These are phyloP conservation scores for Synergus gifuensis DNA, from an alignment of 2,888 invertebrate species.

Conservation along the genomic window DNA sequence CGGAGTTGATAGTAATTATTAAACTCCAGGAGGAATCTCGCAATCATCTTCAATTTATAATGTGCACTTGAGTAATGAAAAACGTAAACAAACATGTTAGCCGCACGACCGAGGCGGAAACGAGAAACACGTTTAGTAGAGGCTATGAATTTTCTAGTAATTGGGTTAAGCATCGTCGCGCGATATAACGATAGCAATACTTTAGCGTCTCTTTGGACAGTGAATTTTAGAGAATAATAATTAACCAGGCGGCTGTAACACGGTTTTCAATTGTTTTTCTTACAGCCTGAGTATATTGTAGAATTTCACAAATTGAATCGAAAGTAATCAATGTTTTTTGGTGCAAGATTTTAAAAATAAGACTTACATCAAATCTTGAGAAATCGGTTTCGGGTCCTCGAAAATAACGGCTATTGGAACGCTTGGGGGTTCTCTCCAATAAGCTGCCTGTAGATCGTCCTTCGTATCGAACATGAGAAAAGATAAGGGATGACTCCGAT, in stretches of 20 bases:
- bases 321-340: not conserved
- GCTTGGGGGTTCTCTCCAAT: constrained; percentile 83
- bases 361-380: constrained; percentile 79
- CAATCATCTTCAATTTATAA: constrained; percentile 20
- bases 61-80: constrained; percentile 31
- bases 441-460: constrained; percentile 84
- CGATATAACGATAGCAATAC: constrained; percentile 25
- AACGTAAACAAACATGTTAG: constrained; percentile 14
- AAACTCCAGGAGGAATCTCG: not conserved
- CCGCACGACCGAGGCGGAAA: not conserved
- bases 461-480: constrained; percentile 84
- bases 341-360: not conserved
- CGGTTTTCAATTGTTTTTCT: not conserved
- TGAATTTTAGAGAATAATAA: constrained; percentile 28
- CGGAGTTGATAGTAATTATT: not conserved
- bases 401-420: constrained; percentile 88
- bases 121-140: constrained; percentile 16
- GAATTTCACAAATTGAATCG: not conserved
- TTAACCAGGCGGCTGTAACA: not conserved
- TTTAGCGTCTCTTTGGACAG: constrained; percentile 22
- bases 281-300: no score
- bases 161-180: constrained; percentile 37
- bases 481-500: constrained; percentile 80
- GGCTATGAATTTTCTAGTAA: constrained; percentile 39
- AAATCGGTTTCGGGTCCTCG: constrained; percentile 77